Evolutionary conservation across 2,113 vertebrate genomes (phyloP), one percentile per base, ranked within the genome.

Genomic region (Megaleporinus macrocephalus): DNA sequence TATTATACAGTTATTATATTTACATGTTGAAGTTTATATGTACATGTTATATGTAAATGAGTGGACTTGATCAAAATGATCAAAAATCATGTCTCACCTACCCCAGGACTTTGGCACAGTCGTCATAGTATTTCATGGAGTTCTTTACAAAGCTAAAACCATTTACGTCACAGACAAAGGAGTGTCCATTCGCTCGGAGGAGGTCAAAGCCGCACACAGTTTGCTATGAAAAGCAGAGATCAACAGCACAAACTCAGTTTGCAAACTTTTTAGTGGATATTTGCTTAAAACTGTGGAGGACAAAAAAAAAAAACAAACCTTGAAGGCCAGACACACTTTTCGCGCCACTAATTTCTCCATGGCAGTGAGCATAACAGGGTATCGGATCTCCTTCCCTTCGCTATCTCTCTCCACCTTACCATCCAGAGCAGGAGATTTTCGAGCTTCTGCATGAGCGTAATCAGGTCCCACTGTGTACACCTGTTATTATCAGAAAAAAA

Each of bases 81-180:
- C 7, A 1, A 74, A 33, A 20, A 77, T n/a, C 33, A 62, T 12
- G 15, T 41, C 9, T 66, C 49, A 87, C 92, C 73, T 93, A 99
- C 98, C 98, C 98, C 0, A 99, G 92, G 78, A 99, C 96, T 95
- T 99, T 99, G 94, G 97, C 97, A 92, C 97, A 99, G 87, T 99
- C 98, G 6, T 99, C 98, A 0, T 99, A 99, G 77, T 99, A 99
- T 88, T 99, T 99, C 98, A 99, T 99, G 2, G 98, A 99, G 91
- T 99, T 99, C 93, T 99, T 99, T 87, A 99, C 98, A 80, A 99
- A 99, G 89, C 97, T 99, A 93, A 99, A 99, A 79, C 98, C 98
- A 0, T 99, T 99, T 75, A 99, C 98, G 0, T 99, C 98, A 0
- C 98, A 99, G 59, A 99, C 98, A 33, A 95, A 99, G 0, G 97